Percentiles rank a stretch among this genome's conserved stretches.
These are phyloP conservation scores for Torymus auratus DNA, from an alignment of 2,888 invertebrate species.

Conservation along the genomic window DNA sequence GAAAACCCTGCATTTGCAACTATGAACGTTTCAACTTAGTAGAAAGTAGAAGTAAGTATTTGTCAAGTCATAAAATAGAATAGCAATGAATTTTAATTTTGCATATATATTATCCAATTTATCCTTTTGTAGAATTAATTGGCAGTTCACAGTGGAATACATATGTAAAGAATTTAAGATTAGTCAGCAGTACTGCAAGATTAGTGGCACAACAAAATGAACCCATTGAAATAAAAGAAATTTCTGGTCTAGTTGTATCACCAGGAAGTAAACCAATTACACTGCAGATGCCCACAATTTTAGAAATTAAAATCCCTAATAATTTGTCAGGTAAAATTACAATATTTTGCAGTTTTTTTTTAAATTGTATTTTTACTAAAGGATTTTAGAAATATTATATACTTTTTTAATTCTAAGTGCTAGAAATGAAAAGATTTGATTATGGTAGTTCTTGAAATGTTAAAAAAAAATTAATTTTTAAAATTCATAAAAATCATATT, in stretches of 20 bases:
- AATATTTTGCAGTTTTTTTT: neutral
- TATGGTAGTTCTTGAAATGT: no score
- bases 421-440: no score
- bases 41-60: constrained; percentile 64
- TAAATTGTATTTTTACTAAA: no score
- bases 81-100: constrained; percentile 14
- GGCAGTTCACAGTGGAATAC: constrained; percentile 72
- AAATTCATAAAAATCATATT: no score
- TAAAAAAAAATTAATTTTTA: no score
- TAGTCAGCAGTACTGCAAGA: constrained; percentile 69
- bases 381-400: no score
- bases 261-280: constrained; percentile 66
- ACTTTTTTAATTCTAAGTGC: no score
- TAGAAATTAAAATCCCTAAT: constrained; percentile 62
- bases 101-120: constrained; percentile 21
- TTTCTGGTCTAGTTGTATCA: constrained; percentile 67
- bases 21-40: constrained; percentile 76
- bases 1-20: constrained; percentile 79
- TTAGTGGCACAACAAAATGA: constrained; percentile 66
- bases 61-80: constrained; percentile 3
- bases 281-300: constrained; percentile 65
- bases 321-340: constrained; percentile 43
- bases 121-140: constrained; percentile 65
- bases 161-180: constrained; percentile 69
- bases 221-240: constrained; percentile 67